These are phyloP conservation scores for Alligator sinensis DNA, from an alignment of 2,113 vertebrate genomes.

Conservation along the genomic window DNA sequence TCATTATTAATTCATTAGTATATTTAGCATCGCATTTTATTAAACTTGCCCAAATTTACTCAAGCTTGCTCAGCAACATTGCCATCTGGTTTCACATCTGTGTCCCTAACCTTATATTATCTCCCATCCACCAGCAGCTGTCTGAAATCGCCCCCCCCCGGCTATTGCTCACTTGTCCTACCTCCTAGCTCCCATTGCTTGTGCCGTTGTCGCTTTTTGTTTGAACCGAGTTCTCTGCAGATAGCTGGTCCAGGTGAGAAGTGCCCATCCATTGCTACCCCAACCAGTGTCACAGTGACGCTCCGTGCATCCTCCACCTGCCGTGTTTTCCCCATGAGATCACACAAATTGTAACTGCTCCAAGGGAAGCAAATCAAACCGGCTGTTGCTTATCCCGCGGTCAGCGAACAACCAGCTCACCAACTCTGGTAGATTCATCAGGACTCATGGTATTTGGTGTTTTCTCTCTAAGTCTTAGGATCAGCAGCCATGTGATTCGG, in stretches of 20 bases:
- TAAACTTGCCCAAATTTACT: too few relatives aligned
- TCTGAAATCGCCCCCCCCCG: too few relatives aligned
- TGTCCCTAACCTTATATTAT: too few relatives aligned
- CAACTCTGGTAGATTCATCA: not conserved
- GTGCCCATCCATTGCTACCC: not conserved
- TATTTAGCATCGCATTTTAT: too few relatives aligned
- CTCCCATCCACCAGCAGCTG: too few relatives aligned
- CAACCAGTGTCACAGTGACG: not conserved
- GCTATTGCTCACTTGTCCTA: too few relatives aligned
- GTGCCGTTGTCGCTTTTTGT: rapidly evolving
- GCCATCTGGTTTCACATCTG: too few relatives aligned
- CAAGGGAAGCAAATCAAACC: rapidly evolving
- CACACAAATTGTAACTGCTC: rapidly evolving
- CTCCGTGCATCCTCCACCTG: not conserved
- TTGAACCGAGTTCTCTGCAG: not conserved
- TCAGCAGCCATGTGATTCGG: not conserved
- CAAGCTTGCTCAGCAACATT: too few relatives aligned
- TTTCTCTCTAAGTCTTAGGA: not conserved
- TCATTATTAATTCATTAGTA: too few relatives aligned
- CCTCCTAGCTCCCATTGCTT: not conserved
- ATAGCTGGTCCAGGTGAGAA: not conserved
- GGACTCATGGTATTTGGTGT: not conserved
- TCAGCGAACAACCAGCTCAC: not conserved
- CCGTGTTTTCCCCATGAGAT: not conserved
- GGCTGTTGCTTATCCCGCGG: not conserved